Conservation (phyloP, 1,140 invertebrate species). For the Drosophila pseudoobscura region DNA sequence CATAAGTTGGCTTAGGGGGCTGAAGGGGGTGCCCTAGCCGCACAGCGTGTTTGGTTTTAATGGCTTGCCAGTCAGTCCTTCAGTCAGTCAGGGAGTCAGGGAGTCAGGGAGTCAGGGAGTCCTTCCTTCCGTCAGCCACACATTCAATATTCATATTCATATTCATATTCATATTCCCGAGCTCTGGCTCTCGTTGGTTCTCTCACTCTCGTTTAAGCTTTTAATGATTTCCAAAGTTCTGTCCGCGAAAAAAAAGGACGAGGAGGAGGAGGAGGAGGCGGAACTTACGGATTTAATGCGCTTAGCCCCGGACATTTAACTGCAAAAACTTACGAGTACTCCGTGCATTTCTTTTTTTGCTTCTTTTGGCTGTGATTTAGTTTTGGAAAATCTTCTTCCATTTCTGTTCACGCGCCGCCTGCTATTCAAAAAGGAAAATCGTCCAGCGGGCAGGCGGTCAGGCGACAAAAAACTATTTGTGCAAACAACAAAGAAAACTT, state of each 20-base stretch:
- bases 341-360: conserved; percentile 14
- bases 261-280: background rate
- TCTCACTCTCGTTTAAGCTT: conserved; percentile 58
- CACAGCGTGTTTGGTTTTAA: conserved; percentile 67
- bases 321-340: conserved; percentile 64
- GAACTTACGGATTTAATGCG: conserved; percentile 62
- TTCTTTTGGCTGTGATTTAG: conserved; percentile 11
- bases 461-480: conserved; percentile 79
- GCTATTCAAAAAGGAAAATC: conserved; percentile 69
- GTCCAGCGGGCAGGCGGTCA: conserved; percentile 27
- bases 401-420: conserved; percentile 35
- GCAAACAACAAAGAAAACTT: conserved; percentile 81
- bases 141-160: conserved; percentile 73
- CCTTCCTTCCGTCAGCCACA: conserved; percentile 16
- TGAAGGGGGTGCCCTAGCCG: conserved; percentile 5
- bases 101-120: conserved; percentile 7
- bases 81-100: no score
- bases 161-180: conserved; percentile 12
- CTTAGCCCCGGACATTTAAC: conserved; percentile 74
- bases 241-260: conserved; percentile 6
- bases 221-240: conserved; percentile 66
- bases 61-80: conserved; percentile 31
- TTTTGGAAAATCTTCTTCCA: conserved; percentile 11
- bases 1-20: conserved; percentile 53
- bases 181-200: background rate